These are phyloP conservation scores for Lethenteron reissneri DNA, from an alignment of 2,113 vertebrate species.

Conservation along the genomic window DNA sequence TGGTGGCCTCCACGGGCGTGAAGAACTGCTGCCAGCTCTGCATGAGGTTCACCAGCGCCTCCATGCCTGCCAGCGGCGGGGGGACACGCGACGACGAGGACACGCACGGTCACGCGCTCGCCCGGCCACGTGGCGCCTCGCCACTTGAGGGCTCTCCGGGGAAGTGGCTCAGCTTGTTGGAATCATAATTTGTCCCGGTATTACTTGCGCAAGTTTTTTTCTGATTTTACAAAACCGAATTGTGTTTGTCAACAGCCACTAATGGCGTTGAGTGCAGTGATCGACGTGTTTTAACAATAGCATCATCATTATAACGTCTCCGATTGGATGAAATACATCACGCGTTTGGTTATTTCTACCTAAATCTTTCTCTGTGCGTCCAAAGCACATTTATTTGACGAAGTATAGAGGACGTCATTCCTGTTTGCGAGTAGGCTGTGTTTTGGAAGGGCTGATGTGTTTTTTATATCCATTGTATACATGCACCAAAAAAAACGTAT, in stretches of 20 bases:
- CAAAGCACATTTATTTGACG: too few relatives aligned
- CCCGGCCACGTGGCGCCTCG: not conserved
- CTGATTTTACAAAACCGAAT: not conserved
- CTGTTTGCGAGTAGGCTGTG: too few relatives aligned
- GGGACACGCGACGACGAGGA: not conserved
- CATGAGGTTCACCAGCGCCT: conserved; percentile 77
- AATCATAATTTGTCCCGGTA: not conserved
- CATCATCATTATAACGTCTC: too few relatives aligned
- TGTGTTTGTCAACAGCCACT: not conserved
- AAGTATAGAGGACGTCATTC: too few relatives aligned
- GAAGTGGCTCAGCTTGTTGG: too few relatives aligned
- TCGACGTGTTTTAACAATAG: not conserved
- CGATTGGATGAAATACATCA: too few relatives aligned
- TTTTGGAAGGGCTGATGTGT: too few relatives aligned
- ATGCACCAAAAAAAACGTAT: too few relatives aligned
- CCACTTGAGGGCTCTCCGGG: not conserved
- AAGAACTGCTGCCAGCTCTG: conserved; percentile 97
- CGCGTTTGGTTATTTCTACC: too few relatives aligned
- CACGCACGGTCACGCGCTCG: not conserved
- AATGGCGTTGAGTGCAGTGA: not conserved
- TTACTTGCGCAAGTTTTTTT: not conserved
- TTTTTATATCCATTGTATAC: too few relatives aligned
- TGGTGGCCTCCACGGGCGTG: conserved; percentile 90
- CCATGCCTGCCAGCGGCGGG: conserved; percentile 35
- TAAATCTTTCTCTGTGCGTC: too few relatives aligned